Evolutionary conservation across 2,888 invertebrate species (phyloP), one percentile per base, ranked within the genome.

Genomic region (Parnassius orleans): DNA sequence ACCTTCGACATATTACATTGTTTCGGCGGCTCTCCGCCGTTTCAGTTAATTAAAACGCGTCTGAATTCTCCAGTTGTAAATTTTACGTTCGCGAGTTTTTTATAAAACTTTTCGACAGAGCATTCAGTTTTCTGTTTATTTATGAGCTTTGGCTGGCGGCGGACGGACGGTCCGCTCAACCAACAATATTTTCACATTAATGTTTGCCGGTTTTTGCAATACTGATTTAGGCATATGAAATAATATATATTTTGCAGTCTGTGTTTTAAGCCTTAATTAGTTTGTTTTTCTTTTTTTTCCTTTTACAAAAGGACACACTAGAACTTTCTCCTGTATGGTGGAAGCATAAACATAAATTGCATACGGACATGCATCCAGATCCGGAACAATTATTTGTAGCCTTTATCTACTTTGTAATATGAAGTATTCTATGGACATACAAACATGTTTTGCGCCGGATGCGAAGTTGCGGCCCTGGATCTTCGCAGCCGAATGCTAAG

Each of bases 81-180:
- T 90, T 89, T 86, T 79, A 73, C 80, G 80, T 81, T 80, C 79
- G 81, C 78, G 78, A 80, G 78, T 84, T 84, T 82, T 87, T 84
- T 80, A 71, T 70, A 74, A 75, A 86, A 90, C 88, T 90, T 90
- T 90, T 84, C 85, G 85, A 88, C 90, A 81, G 81, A 84, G 81
- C 87, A 85, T 86, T 85, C 89, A 88, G 87, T 87, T 86, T 73
- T 75, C 84, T 88, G 88, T 90, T 90, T 90, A 90, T 90, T 90
- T 90, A 90, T 87, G 90, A 84, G 90, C 87, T 87, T 88, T 87
- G 77, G 81, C 82, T 78, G 78, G 77, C 81, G 77, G 75, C 78
- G 78, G 81, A 80, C 81, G 80, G 83, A 80, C 79, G 76, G 78
- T 73, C 74, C 77, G 83, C 80, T 83, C 83, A 80, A 80, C 83